These are phyloP conservation scores for Torymus aiolomorphi DNA, from an alignment of 2,888 invertebrate species.

Conservation along the genomic window DNA sequence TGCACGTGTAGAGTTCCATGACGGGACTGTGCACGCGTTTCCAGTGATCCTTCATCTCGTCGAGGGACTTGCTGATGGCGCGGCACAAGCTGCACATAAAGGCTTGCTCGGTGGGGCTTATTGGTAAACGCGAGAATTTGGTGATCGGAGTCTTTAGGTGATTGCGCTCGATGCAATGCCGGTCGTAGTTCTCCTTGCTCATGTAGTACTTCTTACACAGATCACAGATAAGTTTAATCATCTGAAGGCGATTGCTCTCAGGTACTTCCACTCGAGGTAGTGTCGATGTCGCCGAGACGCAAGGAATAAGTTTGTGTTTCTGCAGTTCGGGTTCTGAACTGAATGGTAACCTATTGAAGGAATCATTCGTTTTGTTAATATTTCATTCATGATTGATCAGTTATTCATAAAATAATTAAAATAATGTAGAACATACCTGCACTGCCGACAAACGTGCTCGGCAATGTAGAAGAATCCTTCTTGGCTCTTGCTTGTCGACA, in stretches of 20 bases:
- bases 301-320: conserved; percentile 53
- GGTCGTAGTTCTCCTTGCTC: conserved; percentile 54
- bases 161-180: conserved; percentile 54
- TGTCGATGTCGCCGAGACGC: neutral
- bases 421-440: conserved; percentile 57
- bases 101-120: conserved; percentile 29
- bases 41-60: conserved; percentile 57
- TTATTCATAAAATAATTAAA: neutral
- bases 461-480: conserved; percentile 67
- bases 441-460: conserved; percentile 67
- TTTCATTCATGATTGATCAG: neutral
- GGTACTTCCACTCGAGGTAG: neutral
- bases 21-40: conserved; percentile 53
- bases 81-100: conserved; percentile 64
- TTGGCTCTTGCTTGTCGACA: conserved; percentile 48
- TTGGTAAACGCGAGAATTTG: conserved; percentile 45
- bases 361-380: neutral
- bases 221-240: conserved; percentile 58
- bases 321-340: conserved; percentile 58
- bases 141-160: conserved; percentile 54
- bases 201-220: conserved; percentile 57
- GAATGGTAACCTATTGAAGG: conserved; percentile 60
- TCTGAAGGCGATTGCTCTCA: conserved; percentile 40
- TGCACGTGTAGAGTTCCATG: conserved; percentile 56
- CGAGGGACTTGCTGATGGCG: conserved; percentile 40